Evolutionary conservation across 2,888 invertebrate species (phyloP).

Genomic region (Scaptodrosophila latifasciaeformis): DNA sequence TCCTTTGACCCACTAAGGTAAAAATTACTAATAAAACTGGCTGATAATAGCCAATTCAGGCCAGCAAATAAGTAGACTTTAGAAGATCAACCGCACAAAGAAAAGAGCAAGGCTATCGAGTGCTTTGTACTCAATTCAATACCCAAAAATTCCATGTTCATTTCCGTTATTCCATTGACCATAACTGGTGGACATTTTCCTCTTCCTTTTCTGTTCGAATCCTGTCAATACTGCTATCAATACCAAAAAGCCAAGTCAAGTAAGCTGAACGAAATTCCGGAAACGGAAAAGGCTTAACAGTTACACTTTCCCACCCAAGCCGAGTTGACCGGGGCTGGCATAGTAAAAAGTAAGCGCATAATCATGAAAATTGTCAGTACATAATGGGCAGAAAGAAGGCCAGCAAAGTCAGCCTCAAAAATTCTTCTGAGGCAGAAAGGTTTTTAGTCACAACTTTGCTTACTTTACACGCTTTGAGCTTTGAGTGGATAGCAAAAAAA

Average conservation of each 20-base stretch:
- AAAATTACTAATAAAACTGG: slow-evolving; percentile 36
- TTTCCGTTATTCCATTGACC: slow-evolving; percentile 44
- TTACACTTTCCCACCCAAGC: slow-evolving; percentile 58
- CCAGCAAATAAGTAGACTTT: no score
- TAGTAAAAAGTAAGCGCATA: slow-evolving; percentile 48
- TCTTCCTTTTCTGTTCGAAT: slow-evolving; percentile 16
- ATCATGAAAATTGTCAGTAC: slow-evolving; percentile 68
- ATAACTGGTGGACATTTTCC: slow-evolving; percentile 24
- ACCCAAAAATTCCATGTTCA: slow-evolving; percentile 45
- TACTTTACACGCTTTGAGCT: slow-evolving; percentile 65
- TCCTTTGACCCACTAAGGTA: no score
- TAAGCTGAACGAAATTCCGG: slow-evolving; percentile 50
- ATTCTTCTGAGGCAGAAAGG: slow-evolving; percentile 39
- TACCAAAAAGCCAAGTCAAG: slow-evolving; percentile 45
- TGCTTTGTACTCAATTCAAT: no score
- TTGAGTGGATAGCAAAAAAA: slow-evolving; percentile 26
- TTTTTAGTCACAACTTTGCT: slow-evolving; percentile 64
- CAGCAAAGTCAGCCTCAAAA: not conserved
- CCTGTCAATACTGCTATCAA: slow-evolving; percentile 55
- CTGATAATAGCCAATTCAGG: no score
- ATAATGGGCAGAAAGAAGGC: slow-evolving; percentile 49
- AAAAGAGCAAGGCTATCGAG: no score
- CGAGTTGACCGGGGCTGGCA: not conserved
- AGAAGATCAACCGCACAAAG: no score
- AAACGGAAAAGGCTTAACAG: slow-evolving; percentile 68